Evolutionary conservation across 2,888 invertebrate species (phyloP).

Genomic region (Cephus rjabovi): DNA sequence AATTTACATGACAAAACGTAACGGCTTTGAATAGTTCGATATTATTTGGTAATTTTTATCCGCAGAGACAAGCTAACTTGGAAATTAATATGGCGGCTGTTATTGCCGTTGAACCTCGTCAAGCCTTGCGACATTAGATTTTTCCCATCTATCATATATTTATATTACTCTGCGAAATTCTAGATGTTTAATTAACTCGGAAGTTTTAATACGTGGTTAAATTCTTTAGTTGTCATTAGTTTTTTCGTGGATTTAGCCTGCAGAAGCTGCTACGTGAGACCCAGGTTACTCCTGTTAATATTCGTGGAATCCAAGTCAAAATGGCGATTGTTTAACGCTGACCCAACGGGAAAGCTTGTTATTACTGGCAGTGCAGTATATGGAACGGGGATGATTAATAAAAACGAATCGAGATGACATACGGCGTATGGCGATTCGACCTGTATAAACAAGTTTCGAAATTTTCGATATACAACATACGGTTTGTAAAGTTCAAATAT

Average conservation of each 20-base stretch:
- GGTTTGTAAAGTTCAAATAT: not conserved
- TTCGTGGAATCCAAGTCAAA: not conserved
- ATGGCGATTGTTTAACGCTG: not conserved
- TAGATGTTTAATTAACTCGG: not conserved
- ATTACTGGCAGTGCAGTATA: not conserved
- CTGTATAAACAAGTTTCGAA: not conserved
- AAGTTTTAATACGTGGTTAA: not conserved
- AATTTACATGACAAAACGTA: not conserved
- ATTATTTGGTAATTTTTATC: not conserved
- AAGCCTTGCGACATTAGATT: not conserved
- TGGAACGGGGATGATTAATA: not conserved
- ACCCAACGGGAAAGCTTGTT: not conserved
- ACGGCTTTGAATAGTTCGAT: not conserved
- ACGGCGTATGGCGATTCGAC: not conserved
- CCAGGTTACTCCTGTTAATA: not conserved
- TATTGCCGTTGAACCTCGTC: not conserved
- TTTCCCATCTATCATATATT: not conserved
- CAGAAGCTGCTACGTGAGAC: not conserved
- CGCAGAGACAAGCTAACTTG: not conserved
- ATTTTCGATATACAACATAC: not conserved
- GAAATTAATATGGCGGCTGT: not conserved
- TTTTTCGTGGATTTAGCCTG: not conserved
- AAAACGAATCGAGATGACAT: not conserved
- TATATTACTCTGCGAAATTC: not conserved
- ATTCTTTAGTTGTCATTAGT: not conserved